These are phyloP conservation scores for Asarcornis scutulata DNA, from an alignment of 2,113 vertebrate genomes.

Conservation along the genomic window DNA sequence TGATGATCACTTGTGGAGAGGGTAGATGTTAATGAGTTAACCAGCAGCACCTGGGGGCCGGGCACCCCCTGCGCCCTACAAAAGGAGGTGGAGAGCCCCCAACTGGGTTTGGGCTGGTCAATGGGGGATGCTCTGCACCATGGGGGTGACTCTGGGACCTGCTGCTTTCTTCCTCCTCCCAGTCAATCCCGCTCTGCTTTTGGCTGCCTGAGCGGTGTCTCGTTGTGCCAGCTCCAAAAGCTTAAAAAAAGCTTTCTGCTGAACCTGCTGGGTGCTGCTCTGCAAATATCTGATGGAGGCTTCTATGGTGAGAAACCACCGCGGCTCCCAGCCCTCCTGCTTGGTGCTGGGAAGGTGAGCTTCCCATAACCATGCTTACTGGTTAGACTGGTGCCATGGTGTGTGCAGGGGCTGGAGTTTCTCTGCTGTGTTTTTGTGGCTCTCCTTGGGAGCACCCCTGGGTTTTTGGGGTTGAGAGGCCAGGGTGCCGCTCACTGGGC, in stretches of 20 bases:
- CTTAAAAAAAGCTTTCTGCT: not conserved
- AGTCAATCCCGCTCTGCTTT: not conserved
- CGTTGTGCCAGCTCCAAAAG: not conserved
- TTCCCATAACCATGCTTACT: accelerated
- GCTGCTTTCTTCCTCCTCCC: accelerated
- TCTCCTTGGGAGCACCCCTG: not conserved
- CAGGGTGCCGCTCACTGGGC: accelerated
- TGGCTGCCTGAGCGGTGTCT: not conserved
- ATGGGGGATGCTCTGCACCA: accelerated
- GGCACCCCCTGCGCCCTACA: not conserved
- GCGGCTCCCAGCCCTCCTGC: not conserved
- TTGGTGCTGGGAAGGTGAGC: not conserved
- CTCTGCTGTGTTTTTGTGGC: not conserved
- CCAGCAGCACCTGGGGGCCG: not conserved
- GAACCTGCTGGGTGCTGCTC: not conserved
- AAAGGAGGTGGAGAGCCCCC: accelerated
- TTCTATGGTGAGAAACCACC: not conserved
- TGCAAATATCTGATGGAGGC: not conserved
- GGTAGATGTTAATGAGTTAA: not conserved
- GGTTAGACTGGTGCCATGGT: not conserved
- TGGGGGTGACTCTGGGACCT: not conserved
- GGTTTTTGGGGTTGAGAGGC: not conserved
- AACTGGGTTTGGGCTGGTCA: accelerated
- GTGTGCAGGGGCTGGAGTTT: not conserved
- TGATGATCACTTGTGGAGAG: not conserved